phyloP scores from a whole-genome alignment of 2,888 invertebrate species.

The Dynastes grantii region DNA sequence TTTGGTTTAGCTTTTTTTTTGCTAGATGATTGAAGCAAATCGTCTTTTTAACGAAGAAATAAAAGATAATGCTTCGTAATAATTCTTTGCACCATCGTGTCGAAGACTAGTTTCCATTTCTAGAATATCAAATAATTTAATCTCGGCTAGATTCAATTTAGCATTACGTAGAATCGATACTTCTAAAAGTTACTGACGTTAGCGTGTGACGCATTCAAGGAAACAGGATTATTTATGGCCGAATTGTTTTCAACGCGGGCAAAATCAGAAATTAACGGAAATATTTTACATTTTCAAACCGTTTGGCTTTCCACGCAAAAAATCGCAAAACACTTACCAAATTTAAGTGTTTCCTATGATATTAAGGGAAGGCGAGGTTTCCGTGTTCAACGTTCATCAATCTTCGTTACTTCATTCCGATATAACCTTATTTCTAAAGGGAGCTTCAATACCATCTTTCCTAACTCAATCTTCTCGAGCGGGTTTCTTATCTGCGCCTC shows the following conservation, averaged over 20 bases:
- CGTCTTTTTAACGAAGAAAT: no score
- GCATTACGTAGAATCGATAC: slow-evolving; percentile 17
- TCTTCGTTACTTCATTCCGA: slow-evolving; percentile 54
- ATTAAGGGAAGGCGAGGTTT: slow-evolving; percentile 7
- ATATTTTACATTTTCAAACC: not conserved
- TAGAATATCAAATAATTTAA: not conserved
- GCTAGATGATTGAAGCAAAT: no score
- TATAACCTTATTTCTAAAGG: slow-evolving; percentile 43
- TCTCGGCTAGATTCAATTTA: slow-evolving; percentile 5
- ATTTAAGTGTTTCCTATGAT: slow-evolving; percentile 6
- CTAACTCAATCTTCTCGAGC: slow-evolving; percentile 28
- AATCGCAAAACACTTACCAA: slow-evolving; percentile 4
- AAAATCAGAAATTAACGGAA: not conserved
- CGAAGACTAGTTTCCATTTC: not conserved
- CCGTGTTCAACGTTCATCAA: slow-evolving; percentile 57
- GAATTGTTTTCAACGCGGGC: not conserved
- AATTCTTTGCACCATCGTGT: no score
- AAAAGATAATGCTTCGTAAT: not conserved
- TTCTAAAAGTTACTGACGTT: not conserved
- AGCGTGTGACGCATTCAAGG: slow-evolving; percentile 1
- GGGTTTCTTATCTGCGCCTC: slow-evolving; percentile 54
- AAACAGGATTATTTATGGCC: slow-evolving; percentile 18
- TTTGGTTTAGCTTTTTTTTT: no score
- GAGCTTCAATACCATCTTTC: slow-evolving; percentile 33
- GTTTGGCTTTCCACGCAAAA: not conserved